Evolutionary conservation across 2,797 vertebrate species (phyloP), one percentile per base, ranked within the genome.

Genomic region (Microchirus variegatus): DNA sequence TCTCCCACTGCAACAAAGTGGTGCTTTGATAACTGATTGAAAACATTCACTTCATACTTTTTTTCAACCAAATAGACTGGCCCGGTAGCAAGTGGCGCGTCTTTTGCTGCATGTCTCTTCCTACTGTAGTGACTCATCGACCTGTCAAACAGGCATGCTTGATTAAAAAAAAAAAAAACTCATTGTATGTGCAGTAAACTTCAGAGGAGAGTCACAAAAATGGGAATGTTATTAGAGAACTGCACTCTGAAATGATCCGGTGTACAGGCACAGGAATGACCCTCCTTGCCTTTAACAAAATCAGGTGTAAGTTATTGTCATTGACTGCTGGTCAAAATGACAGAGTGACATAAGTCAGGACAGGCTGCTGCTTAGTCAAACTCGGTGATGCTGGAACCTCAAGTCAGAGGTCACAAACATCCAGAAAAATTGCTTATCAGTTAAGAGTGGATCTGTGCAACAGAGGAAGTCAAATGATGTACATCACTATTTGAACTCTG

Each of bases 141-240:
- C 41, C 16, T 67, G 16, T 40, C 44, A 61, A 71, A 60, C 40
- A 63, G 41, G 43, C 5, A 0, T 15, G 10, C 41, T 9, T 61
- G 26, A 68, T 63, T 51, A 35, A 48, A 63, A n/a, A n/a, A n/a
- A n/a, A n/a, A n/a, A n/a, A n/a, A 45, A 59, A 54, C 42, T 19
- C 41, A 12, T 38, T 53, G 52, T 1, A 1, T 50, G 22, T 56
- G 43, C 18, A 43, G n/a, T 19, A 47, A 66, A 48, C n/a, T 10
- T 22, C 5, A 26, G 22, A n/a, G 17, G 1, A 2, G 50, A 3
- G 6, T 19, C n/a, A 22, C 52, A n/a, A 50, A 42, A 31, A 31
- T 31, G 50, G 0, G 18, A 16, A 36, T 43, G 18, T 49, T 49
- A 50, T 3, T 16, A 52, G 5, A 60, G 51, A 43, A 43, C 9